These are phyloP conservation scores for Lasioglossum lativentre DNA, from an alignment of 2,888 invertebrate species.

Conservation along the genomic window DNA sequence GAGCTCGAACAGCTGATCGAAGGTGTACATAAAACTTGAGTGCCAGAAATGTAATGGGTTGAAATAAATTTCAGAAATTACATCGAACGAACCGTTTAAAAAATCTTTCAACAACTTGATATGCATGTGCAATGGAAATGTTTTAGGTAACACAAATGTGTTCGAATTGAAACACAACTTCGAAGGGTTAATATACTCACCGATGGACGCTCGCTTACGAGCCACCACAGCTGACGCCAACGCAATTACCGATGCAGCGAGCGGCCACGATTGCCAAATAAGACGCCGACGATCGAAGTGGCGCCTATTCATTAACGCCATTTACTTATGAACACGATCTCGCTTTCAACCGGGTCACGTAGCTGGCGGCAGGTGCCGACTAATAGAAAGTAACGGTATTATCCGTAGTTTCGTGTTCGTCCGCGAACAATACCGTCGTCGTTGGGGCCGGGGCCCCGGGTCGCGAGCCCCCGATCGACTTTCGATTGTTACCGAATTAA, in stretches of 20 bases:
- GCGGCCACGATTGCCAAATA: background rate
- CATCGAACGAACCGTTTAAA: too few species aligned
- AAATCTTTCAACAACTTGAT: too few species aligned
- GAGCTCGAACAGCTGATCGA: background rate
- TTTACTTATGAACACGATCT: conserved; percentile 8
- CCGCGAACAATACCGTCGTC: conserved; percentile 12
- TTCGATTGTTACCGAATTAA: conserved; percentile 60
- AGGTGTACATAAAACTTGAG: background rate
- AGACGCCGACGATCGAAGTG: background rate
- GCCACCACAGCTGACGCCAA: background rate
- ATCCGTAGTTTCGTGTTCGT: conserved; percentile 7
- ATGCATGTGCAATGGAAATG: too few species aligned
- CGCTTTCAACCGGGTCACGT: conserved; percentile 1
- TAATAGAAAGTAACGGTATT: conserved; percentile 23
- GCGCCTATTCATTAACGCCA: background rate
- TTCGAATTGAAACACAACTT: too few species aligned
- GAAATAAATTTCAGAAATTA: too few species aligned
- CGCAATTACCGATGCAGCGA: background rate
- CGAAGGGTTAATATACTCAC: background rate
- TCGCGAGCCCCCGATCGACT: conserved; percentile 46
- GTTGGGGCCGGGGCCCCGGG: background rate
- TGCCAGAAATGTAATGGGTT: too few species aligned
- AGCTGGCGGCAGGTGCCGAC: background rate
- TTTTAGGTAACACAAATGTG: too few species aligned
- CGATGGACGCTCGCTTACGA: background rate